phyloP scores from a whole-genome alignment of 2,888 invertebrate genomes.

The Thereva nobilitata region DNA sequence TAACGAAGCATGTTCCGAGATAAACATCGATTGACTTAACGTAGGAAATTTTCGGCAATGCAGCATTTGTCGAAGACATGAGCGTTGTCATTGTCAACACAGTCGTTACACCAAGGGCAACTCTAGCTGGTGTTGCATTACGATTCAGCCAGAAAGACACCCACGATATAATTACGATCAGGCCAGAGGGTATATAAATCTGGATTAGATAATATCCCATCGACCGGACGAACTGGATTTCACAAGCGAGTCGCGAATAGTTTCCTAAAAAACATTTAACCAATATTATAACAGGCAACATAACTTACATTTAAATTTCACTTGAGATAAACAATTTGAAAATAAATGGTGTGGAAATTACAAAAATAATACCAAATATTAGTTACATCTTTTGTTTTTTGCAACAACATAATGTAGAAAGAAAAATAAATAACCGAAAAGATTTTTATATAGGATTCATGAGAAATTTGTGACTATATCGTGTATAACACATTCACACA shows the following conservation, averaged over 20 bases:
- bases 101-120: slow-evolving; percentile 91
- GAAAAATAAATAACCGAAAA: slow-evolving; percentile 24
- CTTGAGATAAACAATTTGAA: no score
- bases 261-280: slow-evolving; percentile 69
- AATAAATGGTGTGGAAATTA: no score
- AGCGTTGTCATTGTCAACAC: slow-evolving; percentile 97
- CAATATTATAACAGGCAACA: no score
- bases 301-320: no score
- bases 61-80: slow-evolving; percentile 95
- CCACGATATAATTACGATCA: slow-evolving; percentile 97
- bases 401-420: background rate
- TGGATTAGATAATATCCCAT: slow-evolving; percentile 99
- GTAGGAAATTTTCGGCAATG: slow-evolving; percentile 96
- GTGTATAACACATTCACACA: slow-evolving; percentile 28
- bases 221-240: slow-evolving; percentile 95
- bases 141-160: slow-evolving; percentile 96
- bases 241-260: slow-evolving; percentile 94
- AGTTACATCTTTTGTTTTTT: background rate
- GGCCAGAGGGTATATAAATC: slow-evolving; percentile 96
- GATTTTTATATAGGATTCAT: slow-evolving; percentile 18
- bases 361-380: no score
- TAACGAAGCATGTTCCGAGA: slow-evolving; percentile 96
- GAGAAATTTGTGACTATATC: slow-evolving; percentile 27
- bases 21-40: slow-evolving; percentile 98
- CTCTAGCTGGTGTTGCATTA: slow-evolving; percentile 92